phyloP scores from a whole-genome alignment of 1,140 invertebrate species.

The Stegodyphus dumicola region DNA sequence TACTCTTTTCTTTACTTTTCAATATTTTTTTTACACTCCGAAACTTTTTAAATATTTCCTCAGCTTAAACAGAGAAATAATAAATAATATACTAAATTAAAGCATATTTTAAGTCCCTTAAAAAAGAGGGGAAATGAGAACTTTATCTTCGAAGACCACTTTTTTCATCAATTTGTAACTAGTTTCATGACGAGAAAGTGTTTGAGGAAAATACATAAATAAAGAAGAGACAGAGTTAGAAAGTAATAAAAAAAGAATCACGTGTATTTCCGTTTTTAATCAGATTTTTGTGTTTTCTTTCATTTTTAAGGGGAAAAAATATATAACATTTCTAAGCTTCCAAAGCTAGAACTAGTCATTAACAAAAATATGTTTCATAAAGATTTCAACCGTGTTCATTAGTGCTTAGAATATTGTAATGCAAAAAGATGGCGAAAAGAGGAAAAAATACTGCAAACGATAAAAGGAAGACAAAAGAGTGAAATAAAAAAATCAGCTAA shows the following conservation, averaged over 20 bases:
- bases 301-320: conserved; percentile 28
- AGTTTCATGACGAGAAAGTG: conserved; percentile 19
- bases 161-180: conserved; percentile 46
- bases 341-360: conserved; percentile 41
- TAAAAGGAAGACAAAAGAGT: conserved; percentile 21
- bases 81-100: conserved; percentile 53
- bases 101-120: conserved; percentile 34
- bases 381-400: conserved; percentile 42
- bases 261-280: conserved; percentile 46
- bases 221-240: conserved; percentile 19
- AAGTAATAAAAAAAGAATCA: conserved; percentile 26
- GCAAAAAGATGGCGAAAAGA: conserved; percentile 27
- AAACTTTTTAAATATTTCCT: conserved; percentile 16
- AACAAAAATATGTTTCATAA: conserved; percentile 57
- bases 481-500: conserved; percentile 14
- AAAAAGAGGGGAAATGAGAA: conserved; percentile 29
- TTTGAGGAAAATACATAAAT: conserved; percentile 42
- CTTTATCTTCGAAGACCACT: conserved; percentile 26
- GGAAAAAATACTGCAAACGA: conserved; percentile 17
- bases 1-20: neutral
- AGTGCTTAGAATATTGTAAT: conserved; percentile 38
- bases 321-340: conserved; percentile 37
- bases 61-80: neutral
- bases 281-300: conserved; percentile 49
- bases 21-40: neutral